Conservation (phyloP, 2,888 invertebrate genomes). For the Standfussiana lucernea region DNA sequence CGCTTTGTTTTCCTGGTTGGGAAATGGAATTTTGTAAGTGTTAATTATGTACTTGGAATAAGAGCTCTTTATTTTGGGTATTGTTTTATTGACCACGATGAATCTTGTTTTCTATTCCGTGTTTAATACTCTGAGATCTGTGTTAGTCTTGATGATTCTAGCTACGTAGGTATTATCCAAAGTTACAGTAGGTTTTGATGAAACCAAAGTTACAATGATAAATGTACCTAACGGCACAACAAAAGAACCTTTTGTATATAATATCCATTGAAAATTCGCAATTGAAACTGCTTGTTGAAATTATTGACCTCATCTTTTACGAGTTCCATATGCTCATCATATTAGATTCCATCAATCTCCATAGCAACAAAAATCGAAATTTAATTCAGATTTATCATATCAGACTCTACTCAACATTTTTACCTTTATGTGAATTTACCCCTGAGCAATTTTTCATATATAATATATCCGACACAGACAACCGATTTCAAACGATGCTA, state of each 20-base stretch:
- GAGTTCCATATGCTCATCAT: background rate
- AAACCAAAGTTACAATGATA: background rate
- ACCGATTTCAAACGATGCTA: conserved; percentile 66
- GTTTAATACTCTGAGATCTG: background rate
- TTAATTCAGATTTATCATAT: conserved; percentile 14
- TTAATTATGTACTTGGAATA: conserved; percentile 30
- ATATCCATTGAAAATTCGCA: background rate
- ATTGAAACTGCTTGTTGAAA: background rate
- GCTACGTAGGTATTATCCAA: background rate
- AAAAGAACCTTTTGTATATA: background rate
- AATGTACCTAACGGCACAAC: background rate
- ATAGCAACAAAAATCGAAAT: conserved; percentile 31
- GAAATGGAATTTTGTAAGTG: conserved; percentile 16
- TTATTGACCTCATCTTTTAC: background rate
- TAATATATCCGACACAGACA: conserved; percentile 81
- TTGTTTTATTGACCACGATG: background rate
- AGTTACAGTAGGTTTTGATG: background rate
- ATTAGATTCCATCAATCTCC: background rate
- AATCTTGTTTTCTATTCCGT: background rate
- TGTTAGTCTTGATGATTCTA: background rate
- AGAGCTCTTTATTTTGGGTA: background rate
- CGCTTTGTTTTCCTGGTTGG: conserved; percentile 35
- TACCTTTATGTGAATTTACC: conserved; percentile 79
- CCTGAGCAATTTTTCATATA: conserved; percentile 81
- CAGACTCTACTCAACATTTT: conserved; percentile 32